Conservation (phyloP, 2,888 invertebrate species). For the Hyalella azteca region DNA sequence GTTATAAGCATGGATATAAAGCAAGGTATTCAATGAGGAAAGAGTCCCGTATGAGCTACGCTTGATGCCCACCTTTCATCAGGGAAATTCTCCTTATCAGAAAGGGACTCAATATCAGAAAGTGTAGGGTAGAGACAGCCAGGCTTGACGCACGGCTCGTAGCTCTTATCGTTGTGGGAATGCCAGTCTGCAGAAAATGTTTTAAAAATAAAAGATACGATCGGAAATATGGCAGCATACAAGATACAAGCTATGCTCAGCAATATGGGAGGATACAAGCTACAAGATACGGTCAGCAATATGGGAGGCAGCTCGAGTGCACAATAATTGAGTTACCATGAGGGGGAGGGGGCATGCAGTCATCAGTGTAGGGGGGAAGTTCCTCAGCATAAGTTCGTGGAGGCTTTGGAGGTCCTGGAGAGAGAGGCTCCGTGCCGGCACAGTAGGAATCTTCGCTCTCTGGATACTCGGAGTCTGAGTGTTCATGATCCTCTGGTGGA, state of each 20-base stretch:
- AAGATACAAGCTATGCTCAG: no score
- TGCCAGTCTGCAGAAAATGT: constrained; percentile 36
- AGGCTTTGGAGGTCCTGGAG: constrained; percentile 55
- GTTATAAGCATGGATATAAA: no score
- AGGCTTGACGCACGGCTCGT: constrained; percentile 53
- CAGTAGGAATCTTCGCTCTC: constrained; percentile 52
- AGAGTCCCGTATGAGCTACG: no score
- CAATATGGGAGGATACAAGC: not conserved
- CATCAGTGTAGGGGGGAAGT: not conserved
- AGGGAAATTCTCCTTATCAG: constrained; percentile 48
- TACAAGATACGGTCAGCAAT: not conserved
- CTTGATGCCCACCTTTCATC: constrained; percentile 51
- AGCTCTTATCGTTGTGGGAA: constrained; percentile 45
- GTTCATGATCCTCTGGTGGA: not conserved
- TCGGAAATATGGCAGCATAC: not conserved
- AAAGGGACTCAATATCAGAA: constrained; percentile 58
- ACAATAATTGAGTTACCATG: no score
- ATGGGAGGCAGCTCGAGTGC: not conserved
- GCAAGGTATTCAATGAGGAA: no score
- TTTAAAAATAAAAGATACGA: not conserved
- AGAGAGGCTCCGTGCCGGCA: not conserved
- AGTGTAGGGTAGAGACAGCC: constrained; percentile 57
- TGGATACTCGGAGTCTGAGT: constrained; percentile 52
- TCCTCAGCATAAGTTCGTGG: constrained; percentile 43
- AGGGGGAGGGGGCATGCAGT: constrained; percentile 5